Percentiles rank a stretch among this genome's conserved stretches.
phyloP scores from a whole-genome alignment of 2,113 vertebrate species.

The Rostratula benghalensis region DNA sequence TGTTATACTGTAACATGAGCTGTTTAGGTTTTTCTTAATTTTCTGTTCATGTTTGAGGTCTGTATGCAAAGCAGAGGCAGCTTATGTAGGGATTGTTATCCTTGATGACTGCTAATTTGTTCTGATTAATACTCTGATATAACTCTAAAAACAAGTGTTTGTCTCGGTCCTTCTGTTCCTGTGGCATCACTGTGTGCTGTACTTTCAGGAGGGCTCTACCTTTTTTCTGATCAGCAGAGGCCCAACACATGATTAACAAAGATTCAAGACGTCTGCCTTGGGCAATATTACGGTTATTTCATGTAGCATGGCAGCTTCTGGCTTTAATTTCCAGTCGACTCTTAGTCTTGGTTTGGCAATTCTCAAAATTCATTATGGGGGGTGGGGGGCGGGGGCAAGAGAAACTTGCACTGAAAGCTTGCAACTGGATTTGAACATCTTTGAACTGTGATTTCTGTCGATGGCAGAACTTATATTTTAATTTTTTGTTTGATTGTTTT shows the following conservation, averaged over 20 bases:
- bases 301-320: not conserved
- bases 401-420: not conserved
- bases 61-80: not conserved
- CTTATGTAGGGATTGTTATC: not conserved
- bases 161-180: not conserved
- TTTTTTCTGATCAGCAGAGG: not conserved
- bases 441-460: not conserved
- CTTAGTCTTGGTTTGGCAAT: not conserved
- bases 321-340: not conserved
- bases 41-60: not conserved
- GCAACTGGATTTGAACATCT: not conserved
- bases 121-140: not conserved
- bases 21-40: not conserved
- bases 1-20: not conserved
- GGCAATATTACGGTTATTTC: not conserved
- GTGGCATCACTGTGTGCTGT: not conserved
- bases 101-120: not conserved
- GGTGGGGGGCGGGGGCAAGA: not conserved
- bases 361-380: not conserved
- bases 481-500: not conserved
- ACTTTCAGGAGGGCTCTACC: not conserved
- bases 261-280: not conserved
- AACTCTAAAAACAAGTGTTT: not conserved
- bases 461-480: not conserved
- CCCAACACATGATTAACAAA: not conserved